A percentile compares a stretch with the other conserved stretches of the same genome.
Conservation (phyloP, 2,113 vertebrate species). For the Cromileptes altivelis region DNA sequence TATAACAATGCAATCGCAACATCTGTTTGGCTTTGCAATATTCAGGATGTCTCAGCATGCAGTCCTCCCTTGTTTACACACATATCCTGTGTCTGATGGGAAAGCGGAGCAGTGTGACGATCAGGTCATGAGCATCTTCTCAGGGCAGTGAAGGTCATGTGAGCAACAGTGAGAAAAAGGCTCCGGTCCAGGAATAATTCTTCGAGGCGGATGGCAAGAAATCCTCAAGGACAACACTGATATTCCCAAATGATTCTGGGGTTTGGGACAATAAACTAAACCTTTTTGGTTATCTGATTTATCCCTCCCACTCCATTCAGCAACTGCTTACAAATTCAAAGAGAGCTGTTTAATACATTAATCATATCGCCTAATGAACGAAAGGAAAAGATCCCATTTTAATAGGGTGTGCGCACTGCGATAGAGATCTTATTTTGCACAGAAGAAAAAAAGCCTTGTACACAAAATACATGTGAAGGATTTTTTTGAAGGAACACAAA, state of each 20-base stretch:
- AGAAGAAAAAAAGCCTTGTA: not conserved
- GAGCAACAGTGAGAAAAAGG: constrained; percentile 59
- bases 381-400: not conserved
- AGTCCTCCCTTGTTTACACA: constrained; percentile 59
- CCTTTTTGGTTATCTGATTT: not conserved
- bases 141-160: constrained; percentile 73
- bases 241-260: constrained; percentile 28
- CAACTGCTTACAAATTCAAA: constrained; percentile 1
- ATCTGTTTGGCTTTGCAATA: constrained; percentile 58
- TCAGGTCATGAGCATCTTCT: constrained; percentile 69
- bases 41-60: constrained; percentile 50
- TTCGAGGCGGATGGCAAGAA: constrained; percentile 34
- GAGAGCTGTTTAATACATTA: not conserved
- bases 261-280: constrained; percentile 30
- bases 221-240: constrained; percentile 47
- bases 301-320: not conserved
- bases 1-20: constrained; percentile 25
- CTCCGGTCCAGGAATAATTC: constrained; percentile 48
- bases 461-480: not conserved
- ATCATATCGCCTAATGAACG: constrained; percentile 4
- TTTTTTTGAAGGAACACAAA: not conserved
- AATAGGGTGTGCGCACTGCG: not conserved
- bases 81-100: constrained; percentile 80
- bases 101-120: constrained; percentile 73
- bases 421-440: not conserved